A percentile compares a stretch with the other conserved stretches of the same genome.
phyloP scores from a whole-genome alignment of 2,888 invertebrate genomes.

The Mythimna loreyi region DNA sequence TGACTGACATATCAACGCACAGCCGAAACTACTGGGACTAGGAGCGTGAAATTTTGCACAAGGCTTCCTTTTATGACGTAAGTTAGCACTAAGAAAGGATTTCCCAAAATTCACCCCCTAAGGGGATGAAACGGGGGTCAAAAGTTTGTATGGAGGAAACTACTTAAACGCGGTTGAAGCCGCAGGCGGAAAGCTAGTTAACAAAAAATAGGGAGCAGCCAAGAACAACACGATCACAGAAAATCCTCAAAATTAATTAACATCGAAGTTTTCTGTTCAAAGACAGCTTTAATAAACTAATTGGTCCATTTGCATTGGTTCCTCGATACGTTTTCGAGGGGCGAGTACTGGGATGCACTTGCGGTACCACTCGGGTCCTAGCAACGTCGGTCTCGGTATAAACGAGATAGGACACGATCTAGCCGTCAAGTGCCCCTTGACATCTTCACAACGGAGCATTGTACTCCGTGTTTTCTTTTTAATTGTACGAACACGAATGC shows the following conservation, averaged over 20 bases:
- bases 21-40: too few species aligned
- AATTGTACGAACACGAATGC: slow-evolving; percentile 65
- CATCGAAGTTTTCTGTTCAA: slow-evolving; percentile 29
- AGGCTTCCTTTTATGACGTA: too few species aligned
- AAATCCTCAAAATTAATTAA: neutral
- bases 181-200: too few species aligned
- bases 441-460: slow-evolving; percentile 73
- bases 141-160: too few species aligned
- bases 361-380: slow-evolving; percentile 67
- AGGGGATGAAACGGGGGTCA: too few species aligned
- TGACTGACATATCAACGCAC: too few species aligned
- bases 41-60: too few species aligned
- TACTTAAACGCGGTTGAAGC: too few species aligned
- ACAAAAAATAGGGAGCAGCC: neutral
- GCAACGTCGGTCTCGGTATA: slow-evolving; percentile 71
- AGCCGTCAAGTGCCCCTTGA: slow-evolving; percentile 78
- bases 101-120: too few species aligned
- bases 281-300: slow-evolving; percentile 63
- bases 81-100: too few species aligned
- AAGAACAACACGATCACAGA: slow-evolving; percentile 11
- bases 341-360: slow-evolving; percentile 67
- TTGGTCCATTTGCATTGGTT: slow-evolving; percentile 66
- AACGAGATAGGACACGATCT: slow-evolving; percentile 86
- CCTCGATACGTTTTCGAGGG: slow-evolving; percentile 58
- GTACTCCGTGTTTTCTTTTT: slow-evolving; percentile 76